Evolutionary conservation across 2,113 vertebrate genomes (phyloP).

Genomic region (Lipophrys pholis): DNA sequence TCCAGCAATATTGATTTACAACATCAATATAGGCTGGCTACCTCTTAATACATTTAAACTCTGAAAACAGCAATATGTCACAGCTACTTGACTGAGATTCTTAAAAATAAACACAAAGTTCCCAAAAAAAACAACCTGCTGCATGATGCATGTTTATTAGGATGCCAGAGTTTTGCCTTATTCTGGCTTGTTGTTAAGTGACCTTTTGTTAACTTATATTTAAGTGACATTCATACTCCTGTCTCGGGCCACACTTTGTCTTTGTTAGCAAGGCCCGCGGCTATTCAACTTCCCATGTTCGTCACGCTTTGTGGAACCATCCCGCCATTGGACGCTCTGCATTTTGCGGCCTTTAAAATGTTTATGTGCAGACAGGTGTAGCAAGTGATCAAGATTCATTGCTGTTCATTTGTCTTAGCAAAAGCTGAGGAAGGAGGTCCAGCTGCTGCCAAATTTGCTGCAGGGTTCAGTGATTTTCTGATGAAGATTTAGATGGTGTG

Average conservation of each 20-base stretch:
- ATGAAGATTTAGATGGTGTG: slow-evolving; percentile 67
- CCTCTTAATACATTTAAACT: slow-evolving; percentile 71
- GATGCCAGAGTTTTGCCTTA: slow-evolving; percentile 51
- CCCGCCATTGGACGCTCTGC: slow-evolving; percentile 42
- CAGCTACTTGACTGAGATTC: slow-evolving; percentile 65
- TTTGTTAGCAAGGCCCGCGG: slow-evolving; percentile 62
- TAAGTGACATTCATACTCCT: slow-evolving; percentile 70
- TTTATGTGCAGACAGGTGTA: slow-evolving; percentile 59
- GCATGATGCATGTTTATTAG: slow-evolving; percentile 27
- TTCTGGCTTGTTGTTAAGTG: slow-evolving; percentile 63
- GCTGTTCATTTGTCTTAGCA: slow-evolving; percentile 67
- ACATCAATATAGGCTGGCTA: slow-evolving; percentile 72
- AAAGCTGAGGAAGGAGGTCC: slow-evolving; percentile 46
- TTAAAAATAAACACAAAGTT: slow-evolving; percentile 62
- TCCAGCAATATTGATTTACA: slow-evolving; percentile 73
- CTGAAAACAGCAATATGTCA: slow-evolving; percentile 78
- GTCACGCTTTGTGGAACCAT: slow-evolving; percentile 62
- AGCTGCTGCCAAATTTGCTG: slow-evolving; percentile 56
- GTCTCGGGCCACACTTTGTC: slow-evolving; percentile 65
- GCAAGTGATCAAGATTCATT: slow-evolving; percentile 73
- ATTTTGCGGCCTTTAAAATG: slow-evolving; percentile 53
- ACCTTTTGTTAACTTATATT: slow-evolving; percentile 75
- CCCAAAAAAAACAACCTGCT: slow-evolving; percentile 15
- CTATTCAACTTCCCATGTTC: slow-evolving; percentile 68
- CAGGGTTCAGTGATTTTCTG: slow-evolving; percentile 51